Evolutionary conservation across 2,888 invertebrate genomes (phyloP).

Genomic region (Girardia tigrina): DNA sequence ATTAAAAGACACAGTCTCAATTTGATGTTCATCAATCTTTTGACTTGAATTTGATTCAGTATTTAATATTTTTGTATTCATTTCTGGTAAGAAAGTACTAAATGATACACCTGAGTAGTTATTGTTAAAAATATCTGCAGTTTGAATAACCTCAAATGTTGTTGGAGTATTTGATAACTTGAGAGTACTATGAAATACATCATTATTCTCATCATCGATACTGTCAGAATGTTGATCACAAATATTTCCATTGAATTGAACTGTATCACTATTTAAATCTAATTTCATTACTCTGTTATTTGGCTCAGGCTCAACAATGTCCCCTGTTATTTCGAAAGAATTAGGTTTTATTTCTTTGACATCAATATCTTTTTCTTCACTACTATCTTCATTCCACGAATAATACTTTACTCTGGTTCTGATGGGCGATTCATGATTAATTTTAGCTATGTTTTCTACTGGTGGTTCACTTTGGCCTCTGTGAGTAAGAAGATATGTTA

Average conservation of each 20-base stretch:
- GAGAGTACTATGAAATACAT: neutral
- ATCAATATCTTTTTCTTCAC: neutral
- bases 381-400: neutral
- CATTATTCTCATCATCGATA: neutral
- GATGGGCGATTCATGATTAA: neutral
- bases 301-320: neutral
- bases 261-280: neutral
- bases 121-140: neutral
- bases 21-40: neutral
- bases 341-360: neutral
- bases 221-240: neutral
- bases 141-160: neutral
- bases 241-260: neutral
- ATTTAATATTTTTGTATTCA: neutral
- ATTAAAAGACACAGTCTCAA: neutral
- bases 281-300: neutral
- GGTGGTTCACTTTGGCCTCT: slow-evolving; percentile 13
- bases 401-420: neutral
- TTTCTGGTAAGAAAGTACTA: neutral
- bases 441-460: neutral
- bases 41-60: neutral
- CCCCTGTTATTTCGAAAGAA: neutral
- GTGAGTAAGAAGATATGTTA: neutral
- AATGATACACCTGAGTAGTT: neutral
- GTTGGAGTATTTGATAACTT: neutral